Percentiles rank a stretch among this genome's conserved stretches.
Conservation (phyloP, 1,140 invertebrate species). For the Drosophila asahinai region DNA sequence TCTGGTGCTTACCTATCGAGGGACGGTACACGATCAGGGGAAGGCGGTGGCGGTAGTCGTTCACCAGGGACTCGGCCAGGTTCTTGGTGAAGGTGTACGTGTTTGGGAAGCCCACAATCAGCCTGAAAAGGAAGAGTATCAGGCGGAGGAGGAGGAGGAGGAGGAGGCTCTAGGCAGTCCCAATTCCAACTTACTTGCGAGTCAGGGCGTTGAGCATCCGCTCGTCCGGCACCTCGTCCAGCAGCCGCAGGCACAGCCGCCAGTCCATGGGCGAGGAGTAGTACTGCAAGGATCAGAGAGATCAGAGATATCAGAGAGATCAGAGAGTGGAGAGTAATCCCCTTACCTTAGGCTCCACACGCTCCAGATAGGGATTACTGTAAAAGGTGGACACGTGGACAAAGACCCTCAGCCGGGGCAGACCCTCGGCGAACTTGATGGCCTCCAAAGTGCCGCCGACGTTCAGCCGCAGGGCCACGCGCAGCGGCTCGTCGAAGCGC, state of each 20-base stretch:
- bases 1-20: conserved; percentile 88
- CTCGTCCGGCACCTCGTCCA: conserved; percentile 59
- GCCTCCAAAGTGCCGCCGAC: conserved; percentile 88
- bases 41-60: conserved; percentile 89
- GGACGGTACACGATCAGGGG: conserved; percentile 95
- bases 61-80: conserved; percentile 91
- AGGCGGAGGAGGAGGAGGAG: background rate
- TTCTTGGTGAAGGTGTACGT: conserved; percentile 95
- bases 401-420: conserved; percentile 90
- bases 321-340: conserved; percentile 86
- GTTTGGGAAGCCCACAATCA: conserved; percentile 91
- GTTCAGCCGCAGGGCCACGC: conserved; percentile 88
- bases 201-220: conserved; percentile 58
- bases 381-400: conserved; percentile 91
- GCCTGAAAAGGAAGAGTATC: conserved; percentile 76
- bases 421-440: conserved; percentile 88
- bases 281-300: conserved; percentile 31
- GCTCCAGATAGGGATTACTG: conserved; percentile 90
- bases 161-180: background rate
- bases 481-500: conserved; percentile 90
- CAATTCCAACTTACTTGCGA: conserved; percentile 55
- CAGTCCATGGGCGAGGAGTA: conserved; percentile 81
- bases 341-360: conserved; percentile 90
- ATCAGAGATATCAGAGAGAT: no score
- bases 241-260: conserved; percentile 64